A percentile compares a stretch with the other conserved stretches of the same genome.
These are phyloP conservation scores for Vultur gryphus DNA, from an alignment of 2,797 vertebrate species.

Conservation along the genomic window DNA sequence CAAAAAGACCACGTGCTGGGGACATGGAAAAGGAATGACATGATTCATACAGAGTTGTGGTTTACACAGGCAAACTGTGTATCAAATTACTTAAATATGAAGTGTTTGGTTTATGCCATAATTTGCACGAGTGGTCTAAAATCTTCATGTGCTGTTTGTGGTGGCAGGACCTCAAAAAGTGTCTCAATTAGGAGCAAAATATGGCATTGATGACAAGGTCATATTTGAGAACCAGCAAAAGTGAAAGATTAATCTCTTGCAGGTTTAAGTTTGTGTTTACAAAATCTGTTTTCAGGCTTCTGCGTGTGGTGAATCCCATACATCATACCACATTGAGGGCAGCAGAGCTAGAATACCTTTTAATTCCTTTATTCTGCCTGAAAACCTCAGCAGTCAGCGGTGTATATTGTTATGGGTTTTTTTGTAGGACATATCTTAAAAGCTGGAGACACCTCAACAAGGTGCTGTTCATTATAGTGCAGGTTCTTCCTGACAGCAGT, in stretches of 20 bases:
- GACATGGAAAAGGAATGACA: accelerated
- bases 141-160: background rate
- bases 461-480: background rate
- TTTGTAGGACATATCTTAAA: background rate
- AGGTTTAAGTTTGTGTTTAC: background rate
- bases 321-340: background rate
- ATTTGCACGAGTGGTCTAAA: background rate
- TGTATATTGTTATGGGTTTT: background rate
- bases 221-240: background rate
- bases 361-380: background rate
- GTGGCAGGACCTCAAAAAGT: background rate
- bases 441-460: background rate
- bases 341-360: background rate
- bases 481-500: background rate
- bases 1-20: background rate
- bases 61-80: background rate
- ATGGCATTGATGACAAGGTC: background rate
- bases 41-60: background rate
- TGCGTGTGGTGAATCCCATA: background rate
- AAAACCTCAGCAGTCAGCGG: background rate
- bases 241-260: background rate
- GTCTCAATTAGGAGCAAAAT: background rate
- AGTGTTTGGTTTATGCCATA: background rate
- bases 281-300: background rate
- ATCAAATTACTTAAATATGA: background rate